Conservation (phyloP, 2,797 vertebrate genomes). For the Falco rusticolus region DNA sequence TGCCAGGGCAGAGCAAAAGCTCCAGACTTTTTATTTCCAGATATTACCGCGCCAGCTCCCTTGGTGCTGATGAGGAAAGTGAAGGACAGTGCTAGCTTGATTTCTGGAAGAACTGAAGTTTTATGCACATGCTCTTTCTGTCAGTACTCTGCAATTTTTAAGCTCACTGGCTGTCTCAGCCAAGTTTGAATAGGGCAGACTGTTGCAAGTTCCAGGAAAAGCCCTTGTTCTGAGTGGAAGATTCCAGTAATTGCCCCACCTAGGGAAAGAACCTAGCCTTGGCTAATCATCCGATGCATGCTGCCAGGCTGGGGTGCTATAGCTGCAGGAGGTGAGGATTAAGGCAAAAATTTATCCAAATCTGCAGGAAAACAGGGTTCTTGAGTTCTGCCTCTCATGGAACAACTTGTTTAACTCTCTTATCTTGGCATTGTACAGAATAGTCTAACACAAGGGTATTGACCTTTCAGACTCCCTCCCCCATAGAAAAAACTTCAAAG, state of each 20-base stretch:
- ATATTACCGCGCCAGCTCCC: neutral
- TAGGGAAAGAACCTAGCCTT: neutral
- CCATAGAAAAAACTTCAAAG: neutral
- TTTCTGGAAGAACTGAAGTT: neutral
- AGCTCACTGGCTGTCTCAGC: neutral
- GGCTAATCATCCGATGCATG: neutral
- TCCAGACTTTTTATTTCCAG: neutral
- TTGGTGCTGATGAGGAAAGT: neutral
- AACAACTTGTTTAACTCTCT: neutral
- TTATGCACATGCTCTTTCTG: neutral
- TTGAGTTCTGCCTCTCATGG: neutral
- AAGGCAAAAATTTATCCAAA: neutral
- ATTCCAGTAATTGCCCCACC: constrained; percentile 6
- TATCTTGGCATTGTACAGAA: neutral
- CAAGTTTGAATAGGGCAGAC: neutral
- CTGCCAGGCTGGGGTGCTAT: neutral
- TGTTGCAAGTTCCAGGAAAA: constrained; percentile 13
- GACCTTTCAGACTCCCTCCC: neutral
- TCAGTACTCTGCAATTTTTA: neutral
- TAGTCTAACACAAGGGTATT: neutral
- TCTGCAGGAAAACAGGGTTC: neutral
- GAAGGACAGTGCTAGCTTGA: neutral
- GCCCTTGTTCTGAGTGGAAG: neutral
- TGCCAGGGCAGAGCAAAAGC: neutral
- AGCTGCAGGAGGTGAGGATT: neutral